These are phyloP conservation scores for Girardinus metallicus DNA, from an alignment of 2,797 vertebrate genomes.

Conservation along the genomic window DNA sequence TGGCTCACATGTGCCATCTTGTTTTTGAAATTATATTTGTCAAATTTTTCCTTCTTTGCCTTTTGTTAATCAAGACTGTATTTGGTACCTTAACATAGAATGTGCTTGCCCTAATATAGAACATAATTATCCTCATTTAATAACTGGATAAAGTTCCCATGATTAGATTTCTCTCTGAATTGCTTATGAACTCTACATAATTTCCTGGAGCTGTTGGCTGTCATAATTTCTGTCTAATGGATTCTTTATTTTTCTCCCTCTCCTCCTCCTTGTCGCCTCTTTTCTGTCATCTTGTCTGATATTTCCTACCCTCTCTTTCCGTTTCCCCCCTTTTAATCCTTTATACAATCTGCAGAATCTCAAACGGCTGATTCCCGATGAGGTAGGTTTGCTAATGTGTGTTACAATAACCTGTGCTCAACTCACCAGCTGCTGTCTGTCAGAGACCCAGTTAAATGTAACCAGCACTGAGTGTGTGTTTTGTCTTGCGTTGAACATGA, in stretches of 20 bases:
- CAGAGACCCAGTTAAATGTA: conserved; percentile 33
- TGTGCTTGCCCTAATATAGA: conserved; percentile 11
- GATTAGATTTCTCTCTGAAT: conserved; percentile 18
- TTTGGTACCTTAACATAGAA: background rate
- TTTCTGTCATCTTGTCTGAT: conserved; percentile 12
- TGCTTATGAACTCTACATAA: conserved; percentile 27
- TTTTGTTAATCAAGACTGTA: background rate
- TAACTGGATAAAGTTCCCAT: background rate
- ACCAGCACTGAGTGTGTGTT: conserved; percentile 28
- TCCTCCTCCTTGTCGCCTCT: conserved; percentile 16
- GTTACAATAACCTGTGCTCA: conserved; percentile 21
- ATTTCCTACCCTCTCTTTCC: conserved; percentile 13
- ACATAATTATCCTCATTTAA: conserved; percentile 12
- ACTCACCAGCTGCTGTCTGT: conserved; percentile 21
- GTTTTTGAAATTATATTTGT: background rate
- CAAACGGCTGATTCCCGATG: conserved; percentile 81
- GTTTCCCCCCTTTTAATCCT: conserved; percentile 11
- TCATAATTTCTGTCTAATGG: conserved; percentile 55
- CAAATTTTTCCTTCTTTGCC: background rate
- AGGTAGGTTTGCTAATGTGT: conserved; percentile 70
- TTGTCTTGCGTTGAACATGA: conserved; percentile 22
- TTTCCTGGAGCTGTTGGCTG: conserved; percentile 28
- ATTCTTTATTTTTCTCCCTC: conserved; percentile 43
- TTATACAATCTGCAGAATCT: conserved; percentile 65
- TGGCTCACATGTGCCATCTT: conserved; percentile 37